phyloP scores from a whole-genome alignment of 2,113 vertebrate genomes.

The Caranx melampygus region DNA sequence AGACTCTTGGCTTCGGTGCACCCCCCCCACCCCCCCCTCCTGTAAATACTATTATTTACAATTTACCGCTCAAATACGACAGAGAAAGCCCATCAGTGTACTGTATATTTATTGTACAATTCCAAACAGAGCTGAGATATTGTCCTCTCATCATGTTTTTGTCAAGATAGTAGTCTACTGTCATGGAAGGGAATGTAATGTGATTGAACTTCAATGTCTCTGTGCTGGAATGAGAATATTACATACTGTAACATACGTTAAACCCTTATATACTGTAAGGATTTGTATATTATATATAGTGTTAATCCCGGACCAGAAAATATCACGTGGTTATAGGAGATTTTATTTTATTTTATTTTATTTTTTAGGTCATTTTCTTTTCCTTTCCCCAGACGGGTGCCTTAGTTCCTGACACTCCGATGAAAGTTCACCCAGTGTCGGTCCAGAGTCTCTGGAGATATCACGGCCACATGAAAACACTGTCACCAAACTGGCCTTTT shows the following conservation, averaged over 20 bases:
- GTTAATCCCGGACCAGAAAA: slow-evolving; percentile 62
- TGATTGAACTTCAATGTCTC: slow-evolving; percentile 56
- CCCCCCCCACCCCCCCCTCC: slow-evolving; percentile 33
- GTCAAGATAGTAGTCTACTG: slow-evolving; percentile 68
- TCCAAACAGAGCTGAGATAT: slow-evolving; percentile 64
- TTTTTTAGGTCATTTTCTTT: slow-evolving; percentile 18
- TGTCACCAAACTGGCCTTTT: slow-evolving; percentile 42
- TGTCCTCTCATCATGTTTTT: slow-evolving; percentile 45
- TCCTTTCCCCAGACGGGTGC: slow-evolving; percentile 42
- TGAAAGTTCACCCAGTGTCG: slow-evolving; percentile 28
- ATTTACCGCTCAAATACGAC: slow-evolving; percentile 52
- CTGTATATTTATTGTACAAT: slow-evolving; percentile 82
- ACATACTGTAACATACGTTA: slow-evolving; percentile 70
- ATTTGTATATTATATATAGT: slow-evolving; percentile 64
- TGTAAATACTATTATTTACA: slow-evolving; percentile 71
- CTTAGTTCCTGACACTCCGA: slow-evolving; percentile 46
- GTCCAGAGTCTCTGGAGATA: slow-evolving; percentile 15
- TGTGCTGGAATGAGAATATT: slow-evolving; percentile 70
- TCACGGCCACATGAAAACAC: slow-evolving; percentile 33
- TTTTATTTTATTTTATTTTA: too few species aligned
- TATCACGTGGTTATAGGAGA: slow-evolving; percentile 37
- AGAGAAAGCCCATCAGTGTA: slow-evolving; percentile 70
- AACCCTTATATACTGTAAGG: slow-evolving; percentile 64
- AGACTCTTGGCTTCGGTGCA: slow-evolving; percentile 71
- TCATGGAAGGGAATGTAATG: slow-evolving; percentile 70